These are phyloP conservation scores for Drosophila pachea DNA, from an alignment of 1,140 invertebrate genomes.

Conservation along the genomic window DNA sequence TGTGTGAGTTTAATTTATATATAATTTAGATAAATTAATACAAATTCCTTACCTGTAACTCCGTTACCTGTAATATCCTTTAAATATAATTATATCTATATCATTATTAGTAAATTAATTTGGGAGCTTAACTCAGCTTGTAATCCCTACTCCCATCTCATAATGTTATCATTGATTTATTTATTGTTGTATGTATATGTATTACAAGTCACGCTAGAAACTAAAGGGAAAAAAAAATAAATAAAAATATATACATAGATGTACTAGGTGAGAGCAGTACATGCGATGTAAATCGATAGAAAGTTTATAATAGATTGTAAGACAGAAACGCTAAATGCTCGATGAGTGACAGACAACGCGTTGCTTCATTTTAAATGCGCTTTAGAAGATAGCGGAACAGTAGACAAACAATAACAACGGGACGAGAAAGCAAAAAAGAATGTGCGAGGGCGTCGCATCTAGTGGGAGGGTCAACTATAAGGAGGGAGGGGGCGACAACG, in stretches of 20 bases:
- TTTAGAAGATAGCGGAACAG: slow-evolving; percentile 35
- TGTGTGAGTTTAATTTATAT: not conserved
- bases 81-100: too few relatives aligned
- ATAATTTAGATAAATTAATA: not conserved
- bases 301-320: slow-evolving; percentile 12
- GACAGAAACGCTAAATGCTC: slow-evolving; percentile 61
- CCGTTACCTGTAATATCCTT: too few relatives aligned
- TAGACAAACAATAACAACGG: slow-evolving; percentile 36
- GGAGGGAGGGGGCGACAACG: not conserved
- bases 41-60: not conserved
- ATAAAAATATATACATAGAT: slow-evolving; percentile 22
- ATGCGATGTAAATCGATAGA: not conserved
- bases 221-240: slow-evolving; percentile 41
- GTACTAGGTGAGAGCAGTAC: too few relatives aligned
- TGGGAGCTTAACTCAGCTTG: too few relatives aligned
- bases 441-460: slow-evolving; percentile 25
- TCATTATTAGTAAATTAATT: too few relatives aligned
- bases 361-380: slow-evolving; percentile 54
- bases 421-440: slow-evolving; percentile 32
- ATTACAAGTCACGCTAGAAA: slow-evolving; percentile 69
- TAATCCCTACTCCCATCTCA: not conserved
- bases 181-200: slow-evolving; percentile 52
- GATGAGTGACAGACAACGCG: slow-evolving; percentile 31
- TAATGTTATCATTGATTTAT: slow-evolving; percentile 58
- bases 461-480: not conserved